Base-by-base conservation (phyloP, 2,113 vertebrate genomes). In the Pontoporia blainvillei region DNA sequence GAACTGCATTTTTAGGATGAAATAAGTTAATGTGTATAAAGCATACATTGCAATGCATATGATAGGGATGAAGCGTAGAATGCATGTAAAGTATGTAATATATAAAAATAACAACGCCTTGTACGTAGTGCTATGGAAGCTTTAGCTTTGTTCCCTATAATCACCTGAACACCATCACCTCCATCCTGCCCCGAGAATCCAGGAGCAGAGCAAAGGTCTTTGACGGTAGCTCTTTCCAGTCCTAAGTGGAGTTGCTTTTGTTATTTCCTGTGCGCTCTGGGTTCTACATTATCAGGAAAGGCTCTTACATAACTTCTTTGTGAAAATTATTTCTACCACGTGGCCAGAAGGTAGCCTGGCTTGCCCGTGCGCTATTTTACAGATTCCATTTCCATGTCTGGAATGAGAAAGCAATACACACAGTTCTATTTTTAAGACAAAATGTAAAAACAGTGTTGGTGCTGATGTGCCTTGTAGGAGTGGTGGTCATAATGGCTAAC, bases 401-500 rank as follows among this genome's bases (percentile, higher is more conserved):
- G 46, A 73, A 36, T 8, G 36, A 59, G 25, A 66, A 41, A 18
- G 18, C 5, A 52, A 59, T 9, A 2, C 2, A 46, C 13, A n/a
- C 64, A 49, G 57, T 49, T 76, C 69, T 83, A 64, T 86, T 72
- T 84, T 86, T 67, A 81, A 86, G 83, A 61, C 46, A 29, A 23
- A 46, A 49, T 25, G 0, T 13, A 62, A 25, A 9, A 25, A 17
- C 13, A 15, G 3, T 9, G 7, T 27, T 41, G 23, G 12, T 79
- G n/a, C 15, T 8, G n/a, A 54, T 25, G 29, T 44, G 67, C 0
- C 4, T 46, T 11, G 9, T n/a, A 18, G 4, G 0, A 52, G 7
- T 9, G 3, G 2, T 61, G 15, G 49, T 61, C 3, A 0, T 8
- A 2, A 17, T 0, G 36, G 44, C 7, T 29, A 23, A 34, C 1